A percentile compares a stretch with the other conserved stretches of the same genome.
phyloP scores from a whole-genome alignment of 2,797 vertebrate species.

The Syndactyla subalaris region DNA sequence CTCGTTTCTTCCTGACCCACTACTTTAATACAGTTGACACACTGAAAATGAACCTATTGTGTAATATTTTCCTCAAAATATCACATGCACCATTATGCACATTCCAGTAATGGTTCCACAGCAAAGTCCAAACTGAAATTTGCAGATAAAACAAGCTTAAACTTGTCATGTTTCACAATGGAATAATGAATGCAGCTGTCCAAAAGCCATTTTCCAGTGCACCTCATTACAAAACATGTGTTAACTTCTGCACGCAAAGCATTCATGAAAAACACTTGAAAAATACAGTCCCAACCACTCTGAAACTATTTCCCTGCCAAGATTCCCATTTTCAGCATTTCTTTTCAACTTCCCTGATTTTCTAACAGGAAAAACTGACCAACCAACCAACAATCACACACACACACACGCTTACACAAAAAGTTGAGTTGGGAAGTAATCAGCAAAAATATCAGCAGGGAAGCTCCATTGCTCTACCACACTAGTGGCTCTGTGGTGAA shows the following conservation, averaged over 20 bases:
- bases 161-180: not conserved
- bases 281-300: not conserved
- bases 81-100: not conserved
- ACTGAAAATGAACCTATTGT: not conserved
- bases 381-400: not conserved
- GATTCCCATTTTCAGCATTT: not conserved
- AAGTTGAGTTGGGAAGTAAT: not conserved
- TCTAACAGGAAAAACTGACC: not conserved
- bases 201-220: not conserved
- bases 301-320: not conserved
- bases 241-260: not conserved
- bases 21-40: not conserved
- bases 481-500: not conserved
- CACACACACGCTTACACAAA: not conserved
- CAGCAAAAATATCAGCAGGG: not conserved
- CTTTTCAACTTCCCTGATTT: not conserved
- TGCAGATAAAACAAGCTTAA: not conserved
- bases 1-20: not conserved
- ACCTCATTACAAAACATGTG: not conserved
- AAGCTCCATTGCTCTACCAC: not conserved
- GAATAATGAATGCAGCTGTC: not conserved
- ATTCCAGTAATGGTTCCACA: not conserved
- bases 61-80: not conserved
- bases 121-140: not conserved
- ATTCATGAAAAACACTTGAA: not conserved